Percentiles rank a stretch among this genome's conserved stretches.
Conservation (phyloP, 2,888 invertebrate species). For the Tenthredo amoena region DNA sequence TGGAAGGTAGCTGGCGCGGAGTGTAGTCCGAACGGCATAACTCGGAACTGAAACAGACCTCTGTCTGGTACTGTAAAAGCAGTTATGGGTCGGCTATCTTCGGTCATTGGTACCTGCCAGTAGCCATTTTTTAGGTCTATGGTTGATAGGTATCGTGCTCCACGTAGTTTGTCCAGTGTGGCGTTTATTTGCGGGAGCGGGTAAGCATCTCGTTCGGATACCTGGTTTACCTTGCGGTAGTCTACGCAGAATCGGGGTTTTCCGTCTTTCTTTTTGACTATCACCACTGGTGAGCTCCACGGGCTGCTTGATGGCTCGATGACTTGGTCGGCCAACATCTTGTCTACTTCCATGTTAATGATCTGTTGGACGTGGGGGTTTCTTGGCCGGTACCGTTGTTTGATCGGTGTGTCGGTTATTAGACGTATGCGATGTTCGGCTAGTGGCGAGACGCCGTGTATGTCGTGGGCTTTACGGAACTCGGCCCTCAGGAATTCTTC, state of each 20-base stretch:
- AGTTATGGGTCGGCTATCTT: slow-evolving; percentile 60
- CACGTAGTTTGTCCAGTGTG: slow-evolving; percentile 62
- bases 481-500: not conserved
- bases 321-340: slow-evolving; percentile 7
- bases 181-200: slow-evolving; percentile 63
- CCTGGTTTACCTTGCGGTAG: slow-evolving; percentile 94
- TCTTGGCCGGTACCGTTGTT: slow-evolving; percentile 42
- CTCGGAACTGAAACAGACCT: slow-evolving; percentile 66
- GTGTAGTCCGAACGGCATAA: slow-evolving; percentile 66
- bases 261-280: slow-evolving; percentile 83
- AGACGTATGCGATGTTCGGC: slow-evolving; percentile 22
- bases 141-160: slow-evolving; percentile 63
- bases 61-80: slow-evolving; percentile 66
- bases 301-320: slow-evolving; percentile 39
- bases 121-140: slow-evolving; percentile 64
- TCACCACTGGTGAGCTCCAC: slow-evolving; percentile 38
- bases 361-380: not conserved
- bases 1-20: slow-evolving; percentile 67
- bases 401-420: not conserved
- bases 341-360: not conserved
- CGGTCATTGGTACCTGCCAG: slow-evolving; percentile 63
- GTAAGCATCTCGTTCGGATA: slow-evolving; percentile 80
- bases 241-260: slow-evolving; percentile 90
- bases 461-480: not conserved
- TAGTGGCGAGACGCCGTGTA: not conserved